Evolutionary conservation across 2,888 invertebrate species (phyloP), one percentile per base, ranked within the genome.

Genomic region (Ochropleura plecta): DNA sequence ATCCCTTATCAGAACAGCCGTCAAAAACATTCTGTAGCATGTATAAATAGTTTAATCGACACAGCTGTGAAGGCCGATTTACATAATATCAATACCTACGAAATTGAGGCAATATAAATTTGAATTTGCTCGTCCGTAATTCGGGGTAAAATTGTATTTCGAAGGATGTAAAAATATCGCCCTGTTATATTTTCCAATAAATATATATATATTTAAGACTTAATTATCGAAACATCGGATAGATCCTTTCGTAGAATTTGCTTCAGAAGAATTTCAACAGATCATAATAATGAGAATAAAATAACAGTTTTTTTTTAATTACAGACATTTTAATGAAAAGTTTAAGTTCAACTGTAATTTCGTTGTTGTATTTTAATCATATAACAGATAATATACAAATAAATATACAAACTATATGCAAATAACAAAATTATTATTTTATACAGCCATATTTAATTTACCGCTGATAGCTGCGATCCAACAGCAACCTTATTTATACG

Each of bases 1-100:
- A 42, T 44, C 16, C 12, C 18, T n/a, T 42, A 30, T n/a, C 6
- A 6, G 0, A 20, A n/a, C 48, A 20, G 6, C n/a, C 8, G 7
- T 53, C 18, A 55, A 73, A n/a, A 71, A 71, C 20, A 40, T 42
- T 16, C 6, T 16, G 14, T n/a, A 30, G 14, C 8, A 9, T 6
- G 18, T 16, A 40, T 59, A 14, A 30, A 49, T 60, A 51, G 44
- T 60, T 10, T 51, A 40, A 46, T 71, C 5, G 51, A 46, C 16
- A 14, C 10, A 53, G 40, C 48, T 42, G 40, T 53, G 5, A 60
- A 16, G 4, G 5, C 3, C 10, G 40, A 48, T 73, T 42, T 42
- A 53, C 18, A 62, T 73, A n/a, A 74, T 55, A 55, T 73, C 12
- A 30, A 16, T 30, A 30, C 30, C 30, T 30, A 30, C 30, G 30